Conservation (phyloP, 2,113 vertebrate species). For the Brachyistius frenatus region DNA sequence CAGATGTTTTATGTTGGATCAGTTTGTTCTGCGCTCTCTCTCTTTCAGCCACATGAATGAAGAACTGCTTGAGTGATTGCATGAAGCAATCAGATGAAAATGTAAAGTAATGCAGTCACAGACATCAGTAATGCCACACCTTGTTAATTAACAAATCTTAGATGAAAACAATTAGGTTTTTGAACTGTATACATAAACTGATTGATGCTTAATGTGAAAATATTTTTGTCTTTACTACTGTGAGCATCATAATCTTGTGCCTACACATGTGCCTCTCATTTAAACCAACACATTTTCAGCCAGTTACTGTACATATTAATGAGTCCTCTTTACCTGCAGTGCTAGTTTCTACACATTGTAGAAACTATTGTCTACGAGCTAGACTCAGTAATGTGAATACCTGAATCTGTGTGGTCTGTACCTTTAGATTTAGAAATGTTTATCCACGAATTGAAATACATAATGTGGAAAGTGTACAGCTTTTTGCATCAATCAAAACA, state of each 20-base stretch:
- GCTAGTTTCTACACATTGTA: background rate
- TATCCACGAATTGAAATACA: too few relatives aligned
- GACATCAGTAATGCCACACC: slow-evolving; percentile 2
- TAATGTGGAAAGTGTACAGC: too few relatives aligned
- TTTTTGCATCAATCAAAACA: too few relatives aligned
- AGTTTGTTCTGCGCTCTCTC: slow-evolving; percentile 29
- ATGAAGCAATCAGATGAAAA: slow-evolving; percentile 9
- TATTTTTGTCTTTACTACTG: background rate
- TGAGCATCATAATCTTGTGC: background rate
- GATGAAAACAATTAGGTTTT: background rate
- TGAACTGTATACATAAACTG: slow-evolving; percentile 12
- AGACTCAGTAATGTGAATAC: background rate
- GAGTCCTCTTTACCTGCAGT: too few relatives aligned
- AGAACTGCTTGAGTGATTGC: slow-evolving; percentile 33
- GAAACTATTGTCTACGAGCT: background rate
- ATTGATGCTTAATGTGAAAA: slow-evolving; percentile 10
- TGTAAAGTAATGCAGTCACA: slow-evolving; percentile 14
- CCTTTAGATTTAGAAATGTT: background rate
- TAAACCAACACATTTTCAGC: too few relatives aligned
- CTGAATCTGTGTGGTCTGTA: background rate
- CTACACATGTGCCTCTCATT: background rate
- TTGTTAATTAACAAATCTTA: slow-evolving; percentile 1
- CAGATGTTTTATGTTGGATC: slow-evolving; percentile 81
- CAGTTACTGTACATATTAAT: too few relatives aligned
- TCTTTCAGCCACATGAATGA: slow-evolving; percentile 25